These are phyloP conservation scores for Zoanthus sansibaricus DNA, from an alignment of 92 coral and sea anemone genomes.

Conservation along the genomic window DNA sequence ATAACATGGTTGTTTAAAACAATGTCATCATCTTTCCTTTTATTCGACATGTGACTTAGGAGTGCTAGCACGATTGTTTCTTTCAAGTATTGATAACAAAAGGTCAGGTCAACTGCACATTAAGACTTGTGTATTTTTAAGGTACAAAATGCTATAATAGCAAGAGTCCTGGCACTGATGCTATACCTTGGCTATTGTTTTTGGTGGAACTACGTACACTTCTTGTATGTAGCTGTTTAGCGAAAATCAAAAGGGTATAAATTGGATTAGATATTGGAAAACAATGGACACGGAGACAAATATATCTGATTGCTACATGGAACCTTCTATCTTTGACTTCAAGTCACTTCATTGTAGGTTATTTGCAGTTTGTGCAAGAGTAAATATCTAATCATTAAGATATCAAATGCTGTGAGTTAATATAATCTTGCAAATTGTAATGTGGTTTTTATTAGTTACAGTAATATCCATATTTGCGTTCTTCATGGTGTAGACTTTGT, in stretches of 20 bases:
- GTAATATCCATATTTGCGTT: no score
- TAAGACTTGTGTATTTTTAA: constrained; percentile 5
- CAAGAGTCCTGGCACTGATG: neutral
- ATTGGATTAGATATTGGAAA: neutral
- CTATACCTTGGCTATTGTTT: neutral
- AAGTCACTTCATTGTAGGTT: constrained; percentile 28
- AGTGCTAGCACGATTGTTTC: neutral
- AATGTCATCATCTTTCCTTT: neutral
- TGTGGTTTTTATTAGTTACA: no score
- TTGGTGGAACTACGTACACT: no score
- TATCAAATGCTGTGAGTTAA: no score
- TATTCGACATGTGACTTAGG: constrained; percentile 15
- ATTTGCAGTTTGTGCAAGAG: neutral
- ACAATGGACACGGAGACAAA: constrained; percentile 29
- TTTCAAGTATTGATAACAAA: constrained; percentile 6
- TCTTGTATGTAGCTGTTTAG: neutral
- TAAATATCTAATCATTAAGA: neutral
- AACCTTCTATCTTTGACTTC: constrained; percentile 5
- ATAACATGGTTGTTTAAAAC: neutral
- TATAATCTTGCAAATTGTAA: no score
- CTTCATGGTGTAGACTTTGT: no score
- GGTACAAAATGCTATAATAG: neutral
- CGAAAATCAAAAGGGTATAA: neutral
- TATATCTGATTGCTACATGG: constrained; percentile 23
- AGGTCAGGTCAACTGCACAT: constrained; percentile 33